These are phyloP conservation scores for Nipponacmea schrenckii DNA, from an alignment of 2,888 invertebrate genomes.

Conservation along the genomic window DNA sequence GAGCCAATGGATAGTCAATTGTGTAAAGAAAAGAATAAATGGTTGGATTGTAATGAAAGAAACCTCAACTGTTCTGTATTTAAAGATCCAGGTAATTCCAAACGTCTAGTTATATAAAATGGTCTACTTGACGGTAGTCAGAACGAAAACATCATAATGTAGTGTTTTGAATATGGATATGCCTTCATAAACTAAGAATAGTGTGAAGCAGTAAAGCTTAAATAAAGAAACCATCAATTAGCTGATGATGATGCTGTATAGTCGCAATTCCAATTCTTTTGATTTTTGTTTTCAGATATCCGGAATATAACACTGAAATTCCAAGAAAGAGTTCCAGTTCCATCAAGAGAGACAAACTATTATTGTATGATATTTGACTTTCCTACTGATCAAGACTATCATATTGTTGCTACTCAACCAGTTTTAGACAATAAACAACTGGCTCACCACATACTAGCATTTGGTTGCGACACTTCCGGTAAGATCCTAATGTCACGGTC, in stretches of 20 bases:
- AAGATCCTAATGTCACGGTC: not conserved
- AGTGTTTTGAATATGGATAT: too few relatives aligned
- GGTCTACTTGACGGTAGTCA: too few relatives aligned
- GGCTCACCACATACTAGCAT: constrained; percentile 33
- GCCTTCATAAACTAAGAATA: too few relatives aligned
- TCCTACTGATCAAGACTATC: constrained; percentile 28
- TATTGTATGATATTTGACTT: constrained; percentile 33
- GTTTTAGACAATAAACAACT: constrained; percentile 30
- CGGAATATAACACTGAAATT: constrained; percentile 10
- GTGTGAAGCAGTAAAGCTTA: too few relatives aligned
- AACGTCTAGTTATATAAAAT: not conserved
- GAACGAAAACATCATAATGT: too few relatives aligned
- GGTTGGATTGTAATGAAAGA: constrained; percentile 17
- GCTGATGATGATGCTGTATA: too few relatives aligned
- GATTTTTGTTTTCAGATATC: constrained; percentile 16
- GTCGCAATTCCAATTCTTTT: too few relatives aligned
- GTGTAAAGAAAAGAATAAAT: constrained; percentile 19
- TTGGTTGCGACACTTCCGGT: constrained; percentile 30
- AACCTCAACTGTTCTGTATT: constrained; percentile 8
- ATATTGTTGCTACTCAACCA: constrained; percentile 32
- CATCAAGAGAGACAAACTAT: constrained; percentile 27
- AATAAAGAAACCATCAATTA: too few relatives aligned
- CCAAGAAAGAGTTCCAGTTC: constrained; percentile 18
- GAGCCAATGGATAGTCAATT: constrained; percentile 17
- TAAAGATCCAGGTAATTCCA: constrained; percentile 9